Conservation (phyloP, 2,888 invertebrate species). For the Dasysyrphus tricinctus region DNA sequence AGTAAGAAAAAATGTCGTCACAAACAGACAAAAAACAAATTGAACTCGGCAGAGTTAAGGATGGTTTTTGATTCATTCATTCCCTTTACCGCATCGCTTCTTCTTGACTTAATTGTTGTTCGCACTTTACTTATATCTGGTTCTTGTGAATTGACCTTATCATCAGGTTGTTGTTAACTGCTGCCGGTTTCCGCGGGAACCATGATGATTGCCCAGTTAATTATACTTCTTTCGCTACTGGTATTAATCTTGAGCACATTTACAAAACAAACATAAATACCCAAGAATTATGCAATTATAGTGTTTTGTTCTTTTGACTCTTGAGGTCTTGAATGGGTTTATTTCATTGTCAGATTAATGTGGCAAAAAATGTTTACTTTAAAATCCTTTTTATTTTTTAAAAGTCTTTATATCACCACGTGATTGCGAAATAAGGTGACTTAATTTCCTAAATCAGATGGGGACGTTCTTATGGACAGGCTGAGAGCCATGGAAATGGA, state of each 20-base stretch:
- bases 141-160: slow-evolving; percentile 20
- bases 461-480: too few relatives aligned
- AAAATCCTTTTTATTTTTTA: neutral
- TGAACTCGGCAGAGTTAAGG: slow-evolving; percentile 38
- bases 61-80: slow-evolving; percentile 37
- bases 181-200: slow-evolving; percentile 15
- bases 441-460: too few relatives aligned
- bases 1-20: slow-evolving; percentile 15
- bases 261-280: slow-evolving; percentile 44
- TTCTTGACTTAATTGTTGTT: slow-evolving; percentile 59
- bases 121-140: slow-evolving; percentile 42
- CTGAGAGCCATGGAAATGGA: too few relatives aligned
- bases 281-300: slow-evolving; percentile 72
- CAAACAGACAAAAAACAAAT: slow-evolving; percentile 30
- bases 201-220: slow-evolving; percentile 66
- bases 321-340: neutral
- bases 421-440: too few relatives aligned
- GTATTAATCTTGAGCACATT: slow-evolving; percentile 43
- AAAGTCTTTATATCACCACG: neutral
- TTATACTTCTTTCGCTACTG: slow-evolving; percentile 54
- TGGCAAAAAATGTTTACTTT: neutral
- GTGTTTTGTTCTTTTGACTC: slow-evolving; percentile 15
- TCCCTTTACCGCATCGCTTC: slow-evolving; percentile 26
- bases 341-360: neutral
- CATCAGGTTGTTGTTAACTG: slow-evolving; percentile 18